A percentile compares a stretch with the other conserved stretches of the same genome.
These are phyloP conservation scores for Gymnoscelis rufifasciata DNA, from an alignment of 2,888 invertebrate genomes.

Conservation along the genomic window DNA sequence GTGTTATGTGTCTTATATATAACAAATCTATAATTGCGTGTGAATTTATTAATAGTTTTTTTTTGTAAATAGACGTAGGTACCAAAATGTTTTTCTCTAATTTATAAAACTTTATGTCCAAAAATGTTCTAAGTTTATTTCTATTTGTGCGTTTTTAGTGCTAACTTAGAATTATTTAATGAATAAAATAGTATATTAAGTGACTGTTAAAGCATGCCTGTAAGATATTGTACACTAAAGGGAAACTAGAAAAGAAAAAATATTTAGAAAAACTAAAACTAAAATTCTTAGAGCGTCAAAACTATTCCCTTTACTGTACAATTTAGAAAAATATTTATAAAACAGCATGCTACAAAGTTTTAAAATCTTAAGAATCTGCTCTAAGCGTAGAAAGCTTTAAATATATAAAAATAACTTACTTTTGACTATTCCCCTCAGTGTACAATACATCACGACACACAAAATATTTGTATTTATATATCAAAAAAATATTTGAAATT, in stretches of 20 bases:
- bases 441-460: slow-evolving; percentile 67
- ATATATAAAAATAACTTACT: slow-evolving; percentile 64
- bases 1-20: too few species aligned
- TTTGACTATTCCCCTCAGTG: slow-evolving; percentile 71
- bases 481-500: too few species aligned
- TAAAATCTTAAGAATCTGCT: slow-evolving; percentile 56
- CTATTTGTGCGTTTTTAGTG: not conserved
- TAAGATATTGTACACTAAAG: slow-evolving; percentile 76
- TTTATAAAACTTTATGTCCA: not conserved
- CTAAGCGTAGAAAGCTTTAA: slow-evolving; percentile 66
- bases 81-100: too few species aligned
- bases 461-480: too few species aligned
- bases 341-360: slow-evolving; percentile 57
- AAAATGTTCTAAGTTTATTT: not conserved
- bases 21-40: too few species aligned
- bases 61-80: too few species aligned
- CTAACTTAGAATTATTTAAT: not conserved
- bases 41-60: too few species aligned
- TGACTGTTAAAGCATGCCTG: slow-evolving; percentile 47
- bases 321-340: slow-evolving; percentile 38
- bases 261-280: slow-evolving; percentile 18
- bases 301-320: slow-evolving; percentile 76
- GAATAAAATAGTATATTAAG: not conserved
- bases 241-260: slow-evolving; percentile 49
- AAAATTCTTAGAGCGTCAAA: slow-evolving; percentile 67